Conservation (phyloP, 2,113 vertebrate species). For the Prunella himalayana region DNA sequence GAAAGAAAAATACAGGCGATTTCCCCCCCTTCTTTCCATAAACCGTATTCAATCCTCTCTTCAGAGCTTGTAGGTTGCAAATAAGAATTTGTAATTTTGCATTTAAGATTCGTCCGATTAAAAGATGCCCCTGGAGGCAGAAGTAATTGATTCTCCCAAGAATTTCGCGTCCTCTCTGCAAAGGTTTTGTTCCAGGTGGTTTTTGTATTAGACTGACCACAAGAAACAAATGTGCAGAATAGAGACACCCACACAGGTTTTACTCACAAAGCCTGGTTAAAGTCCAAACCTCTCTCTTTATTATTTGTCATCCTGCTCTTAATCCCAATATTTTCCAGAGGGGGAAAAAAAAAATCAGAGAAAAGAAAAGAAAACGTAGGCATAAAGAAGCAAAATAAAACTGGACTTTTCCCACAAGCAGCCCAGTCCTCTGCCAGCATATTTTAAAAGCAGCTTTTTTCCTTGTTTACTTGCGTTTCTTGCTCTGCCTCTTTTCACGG, state of each 20-base stretch:
- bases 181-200: conserved; percentile 77
- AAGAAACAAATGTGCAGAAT: conserved; percentile 74
- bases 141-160: conserved; percentile 60
- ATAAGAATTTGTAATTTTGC: conserved; percentile 3
- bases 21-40: neutral
- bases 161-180: conserved; percentile 42
- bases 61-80: neutral
- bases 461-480: conserved; percentile 81
- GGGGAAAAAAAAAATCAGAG: neutral
- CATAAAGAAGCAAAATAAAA: conserved; percentile 24
- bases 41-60: neutral
- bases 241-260: conserved; percentile 91
- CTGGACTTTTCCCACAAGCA: conserved; percentile 51
- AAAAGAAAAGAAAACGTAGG: neutral
- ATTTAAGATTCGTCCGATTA: neutral
- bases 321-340: conserved; percentile 54
- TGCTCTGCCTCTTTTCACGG: conserved; percentile 80
- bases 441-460: conserved; percentile 67
- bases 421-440: conserved; percentile 46
- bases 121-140: conserved; percentile 23
- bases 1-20: neutral
- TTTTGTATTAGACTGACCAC: conserved; percentile 70
- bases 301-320: conserved; percentile 50
- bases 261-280: conserved; percentile 79
- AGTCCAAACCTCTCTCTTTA: conserved; percentile 45